phyloP scores from a whole-genome alignment of 2,888 invertebrate genomes.

The Euproctis similis region DNA sequence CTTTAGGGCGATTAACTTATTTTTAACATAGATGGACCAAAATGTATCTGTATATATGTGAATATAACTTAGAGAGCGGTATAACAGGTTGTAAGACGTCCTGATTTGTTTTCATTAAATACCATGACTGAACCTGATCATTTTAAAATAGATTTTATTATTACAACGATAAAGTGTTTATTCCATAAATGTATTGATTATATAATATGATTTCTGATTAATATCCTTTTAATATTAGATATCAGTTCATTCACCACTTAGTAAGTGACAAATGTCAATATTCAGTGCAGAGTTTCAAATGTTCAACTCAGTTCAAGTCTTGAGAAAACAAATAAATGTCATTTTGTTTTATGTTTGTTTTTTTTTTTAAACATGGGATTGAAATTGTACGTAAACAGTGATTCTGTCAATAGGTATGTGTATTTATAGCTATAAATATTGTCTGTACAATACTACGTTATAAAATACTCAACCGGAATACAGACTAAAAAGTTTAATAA shows the following conservation, averaged over 20 bases:
- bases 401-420: constrained; percentile 35
- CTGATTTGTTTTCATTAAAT: constrained; percentile 30
- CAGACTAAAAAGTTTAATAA: constrained; percentile 62
- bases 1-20: constrained; percentile 26
- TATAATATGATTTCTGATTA: too few relatives aligned
- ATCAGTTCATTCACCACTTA: too few relatives aligned
- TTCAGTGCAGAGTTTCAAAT: too few relatives aligned
- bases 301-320: too few relatives aligned
- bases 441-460: constrained; percentile 49
- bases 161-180: too few relatives aligned
- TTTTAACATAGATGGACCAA: constrained; percentile 70
- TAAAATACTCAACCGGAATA: constrained; percentile 49
- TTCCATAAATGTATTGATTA: too few relatives aligned
- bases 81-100: constrained; percentile 53
- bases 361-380: too few relatives aligned
- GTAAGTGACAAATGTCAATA: too few relatives aligned
- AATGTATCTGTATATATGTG: constrained; percentile 71
- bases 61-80: constrained; percentile 55
- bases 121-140: constrained; percentile 37
- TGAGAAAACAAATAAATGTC: too few relatives aligned
- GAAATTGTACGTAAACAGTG: constrained; percentile 19
- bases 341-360: too few relatives aligned
- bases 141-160: too few relatives aligned
- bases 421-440: constrained; percentile 42
- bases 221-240: too few relatives aligned